Percentiles rank a stretch among this genome's conserved stretches.
phyloP scores from a whole-genome alignment of 2,888 invertebrate species.

The Xestobium rufovillosum region DNA sequence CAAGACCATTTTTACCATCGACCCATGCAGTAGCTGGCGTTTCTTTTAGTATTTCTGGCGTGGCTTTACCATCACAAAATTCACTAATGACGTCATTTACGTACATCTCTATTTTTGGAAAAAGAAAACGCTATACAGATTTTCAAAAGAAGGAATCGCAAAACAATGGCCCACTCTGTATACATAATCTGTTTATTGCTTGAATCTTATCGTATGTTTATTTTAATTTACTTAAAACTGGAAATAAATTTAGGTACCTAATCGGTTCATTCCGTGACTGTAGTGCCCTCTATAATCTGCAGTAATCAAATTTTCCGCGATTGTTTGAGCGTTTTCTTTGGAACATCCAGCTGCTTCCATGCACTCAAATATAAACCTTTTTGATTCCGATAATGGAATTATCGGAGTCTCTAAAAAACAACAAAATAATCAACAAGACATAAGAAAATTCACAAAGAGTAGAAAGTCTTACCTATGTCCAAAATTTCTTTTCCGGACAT shows the following conservation, averaged over 20 bases:
- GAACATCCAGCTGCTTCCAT: constrained; percentile 57
- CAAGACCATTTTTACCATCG: constrained; percentile 62
- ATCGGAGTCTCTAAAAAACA: constrained; percentile 31
- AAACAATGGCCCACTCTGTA: no score
- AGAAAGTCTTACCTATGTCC: no score
- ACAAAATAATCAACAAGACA: no score
- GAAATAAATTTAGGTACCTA: constrained; percentile 35
- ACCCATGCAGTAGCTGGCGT: constrained; percentile 49
- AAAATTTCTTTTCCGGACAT: no score
- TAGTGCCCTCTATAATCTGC: constrained; percentile 65
- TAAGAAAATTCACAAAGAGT: no score
- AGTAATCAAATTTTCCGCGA: constrained; percentile 62
- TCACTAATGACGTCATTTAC: constrained; percentile 51
- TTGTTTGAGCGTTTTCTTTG: constrained; percentile 50
- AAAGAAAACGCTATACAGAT: constrained; percentile 8
- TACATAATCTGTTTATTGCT: no score
- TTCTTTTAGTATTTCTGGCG: constrained; percentile 53
- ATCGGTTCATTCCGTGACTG: constrained; percentile 64
- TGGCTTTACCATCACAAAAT: constrained; percentile 44
- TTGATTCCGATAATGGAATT: constrained; percentile 45
- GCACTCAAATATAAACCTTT: constrained; percentile 57
- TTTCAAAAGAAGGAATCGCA: no score
- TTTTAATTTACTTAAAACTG: constrained; percentile 5
- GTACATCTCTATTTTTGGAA: constrained; percentile 50
- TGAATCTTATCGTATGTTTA: constrained; percentile 1